Conservation (phyloP, 2,113 vertebrate genomes). For the Cricetomys ansorgei region DNA sequence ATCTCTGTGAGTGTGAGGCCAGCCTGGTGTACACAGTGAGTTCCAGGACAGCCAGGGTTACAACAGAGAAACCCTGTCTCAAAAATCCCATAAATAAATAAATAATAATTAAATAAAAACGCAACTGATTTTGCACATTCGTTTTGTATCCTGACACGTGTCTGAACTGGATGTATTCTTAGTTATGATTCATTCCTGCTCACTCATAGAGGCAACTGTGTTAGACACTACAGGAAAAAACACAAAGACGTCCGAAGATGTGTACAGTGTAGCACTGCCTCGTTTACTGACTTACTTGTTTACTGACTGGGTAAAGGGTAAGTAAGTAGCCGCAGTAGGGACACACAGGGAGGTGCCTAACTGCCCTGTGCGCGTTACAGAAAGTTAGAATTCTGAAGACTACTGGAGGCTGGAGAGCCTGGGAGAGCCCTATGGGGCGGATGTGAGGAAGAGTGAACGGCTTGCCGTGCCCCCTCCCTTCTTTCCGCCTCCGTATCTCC, state of each 20-base stretch:
- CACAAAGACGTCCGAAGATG: constrained; percentile 39
- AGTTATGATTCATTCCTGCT: constrained; percentile 21
- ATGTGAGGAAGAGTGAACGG: neutral
- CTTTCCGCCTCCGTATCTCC: neutral
- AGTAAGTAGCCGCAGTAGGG: neutral
- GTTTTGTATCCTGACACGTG: constrained; percentile 24
- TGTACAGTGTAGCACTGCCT: no score
- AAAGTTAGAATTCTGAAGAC: constrained; percentile 15
- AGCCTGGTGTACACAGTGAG: no score
- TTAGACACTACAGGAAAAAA: constrained; percentile 59
- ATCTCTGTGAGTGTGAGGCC: no score
- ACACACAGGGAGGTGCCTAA: neutral
- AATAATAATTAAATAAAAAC: no score
- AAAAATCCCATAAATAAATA: no score
- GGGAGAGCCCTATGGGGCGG: neutral
- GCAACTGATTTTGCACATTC: constrained; percentile 2
- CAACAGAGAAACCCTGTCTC: no score
- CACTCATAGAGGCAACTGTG: neutral
- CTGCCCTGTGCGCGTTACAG: neutral
- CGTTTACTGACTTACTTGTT: no score
- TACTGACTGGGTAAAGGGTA: constrained; percentile 23
- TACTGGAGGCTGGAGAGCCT: neutral
- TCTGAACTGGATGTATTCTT: neutral
- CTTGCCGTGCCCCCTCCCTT: neutral
- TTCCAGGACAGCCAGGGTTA: no score